phyloP scores from a whole-genome alignment of 2,888 invertebrate species.

The Caenorhabditis imperialis region DNA sequence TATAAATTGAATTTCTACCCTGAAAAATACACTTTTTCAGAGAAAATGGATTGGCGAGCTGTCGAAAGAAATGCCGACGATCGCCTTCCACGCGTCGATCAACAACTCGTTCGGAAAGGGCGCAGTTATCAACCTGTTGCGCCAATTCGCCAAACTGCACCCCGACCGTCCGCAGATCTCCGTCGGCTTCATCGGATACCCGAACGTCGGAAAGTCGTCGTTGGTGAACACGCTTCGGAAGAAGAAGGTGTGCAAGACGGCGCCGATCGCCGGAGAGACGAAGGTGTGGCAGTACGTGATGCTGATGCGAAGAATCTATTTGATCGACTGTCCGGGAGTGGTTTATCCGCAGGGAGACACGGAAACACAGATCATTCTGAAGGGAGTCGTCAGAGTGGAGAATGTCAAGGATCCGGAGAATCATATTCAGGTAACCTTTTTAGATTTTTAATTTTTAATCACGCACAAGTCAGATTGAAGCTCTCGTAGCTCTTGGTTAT shows the following conservation, averaged over 20 bases:
- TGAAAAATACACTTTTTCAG: slow-evolving; percentile 66
- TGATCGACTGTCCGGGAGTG: slow-evolving; percentile 98
- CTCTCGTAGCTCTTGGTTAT: too few relatives aligned
- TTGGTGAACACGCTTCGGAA: slow-evolving; percentile 95
- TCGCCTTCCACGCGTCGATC: slow-evolving; percentile 98
- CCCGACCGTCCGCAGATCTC: slow-evolving; percentile 94
- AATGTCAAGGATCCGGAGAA: slow-evolving; percentile 93
- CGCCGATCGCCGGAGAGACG: slow-evolving; percentile 93
- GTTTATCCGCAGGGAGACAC: slow-evolving; percentile 96
- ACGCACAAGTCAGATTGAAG: too few relatives aligned
- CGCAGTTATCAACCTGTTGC: slow-evolving; percentile 92
- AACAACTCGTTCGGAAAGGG: slow-evolving; percentile 99
- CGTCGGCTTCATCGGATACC: slow-evolving; percentile 98
- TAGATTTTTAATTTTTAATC: too few relatives aligned
- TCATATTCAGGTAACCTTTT: too few relatives aligned
- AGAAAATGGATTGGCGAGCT: slow-evolving; percentile 96
- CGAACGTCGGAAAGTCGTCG: slow-evolving; percentile 98
- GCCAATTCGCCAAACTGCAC: slow-evolving; percentile 95
- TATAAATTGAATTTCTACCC: slow-evolving; percentile 71
- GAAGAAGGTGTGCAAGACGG: slow-evolving; percentile 97
- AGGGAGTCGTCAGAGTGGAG: slow-evolving; percentile 97
- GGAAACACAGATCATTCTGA: slow-evolving; percentile 89
- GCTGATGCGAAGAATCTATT: slow-evolving; percentile 93
- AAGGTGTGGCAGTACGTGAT: slow-evolving; percentile 98
- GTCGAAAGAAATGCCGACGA: slow-evolving; percentile 94